phyloP scores from a whole-genome alignment of 2,888 invertebrate species.

The Cheilosia vulpina region DNA sequence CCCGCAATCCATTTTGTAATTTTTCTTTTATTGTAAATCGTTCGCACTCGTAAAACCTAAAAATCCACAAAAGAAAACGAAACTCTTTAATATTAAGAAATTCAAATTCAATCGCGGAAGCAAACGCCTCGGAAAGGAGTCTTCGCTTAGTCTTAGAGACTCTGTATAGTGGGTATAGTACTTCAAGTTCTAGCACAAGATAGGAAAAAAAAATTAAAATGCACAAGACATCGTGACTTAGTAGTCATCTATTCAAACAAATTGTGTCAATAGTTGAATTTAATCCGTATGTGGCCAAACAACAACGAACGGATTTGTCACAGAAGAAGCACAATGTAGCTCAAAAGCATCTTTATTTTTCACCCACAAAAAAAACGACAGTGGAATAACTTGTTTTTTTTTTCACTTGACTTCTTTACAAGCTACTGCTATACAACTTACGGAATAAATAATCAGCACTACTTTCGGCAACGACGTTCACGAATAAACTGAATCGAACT shows the following conservation, averaged over 20 bases:
- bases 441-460: slow-evolving; percentile 9
- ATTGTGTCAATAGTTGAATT: slow-evolving; percentile 27
- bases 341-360: slow-evolving; percentile 28
- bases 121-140: neutral
- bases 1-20: slow-evolving; percentile 87
- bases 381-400: slow-evolving; percentile 8
- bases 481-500: slow-evolving; percentile 44
- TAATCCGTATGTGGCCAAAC: slow-evolving; percentile 7
- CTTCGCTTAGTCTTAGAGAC: neutral
- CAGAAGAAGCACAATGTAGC: slow-evolving; percentile 41
- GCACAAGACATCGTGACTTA: slow-evolving; percentile 13
- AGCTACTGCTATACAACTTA: slow-evolving; percentile 40
- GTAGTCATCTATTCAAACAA: slow-evolving; percentile 12
- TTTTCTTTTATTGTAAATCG: neutral
- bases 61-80: slow-evolving; percentile 25
- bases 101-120: slow-evolving; percentile 15
- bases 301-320: slow-evolving; percentile 24
- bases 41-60: slow-evolving; percentile 44
- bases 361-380: slow-evolving; percentile 16
- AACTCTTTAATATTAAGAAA: slow-evolving; percentile 25
- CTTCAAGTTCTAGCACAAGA: slow-evolving; percentile 14
- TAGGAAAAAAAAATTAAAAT: neutral
- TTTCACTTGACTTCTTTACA: slow-evolving; percentile 33
- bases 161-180: neutral
- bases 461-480: slow-evolving; percentile 38